Conservation (phyloP, 2,888 invertebrate species). For the Clusia tigrina region DNA sequence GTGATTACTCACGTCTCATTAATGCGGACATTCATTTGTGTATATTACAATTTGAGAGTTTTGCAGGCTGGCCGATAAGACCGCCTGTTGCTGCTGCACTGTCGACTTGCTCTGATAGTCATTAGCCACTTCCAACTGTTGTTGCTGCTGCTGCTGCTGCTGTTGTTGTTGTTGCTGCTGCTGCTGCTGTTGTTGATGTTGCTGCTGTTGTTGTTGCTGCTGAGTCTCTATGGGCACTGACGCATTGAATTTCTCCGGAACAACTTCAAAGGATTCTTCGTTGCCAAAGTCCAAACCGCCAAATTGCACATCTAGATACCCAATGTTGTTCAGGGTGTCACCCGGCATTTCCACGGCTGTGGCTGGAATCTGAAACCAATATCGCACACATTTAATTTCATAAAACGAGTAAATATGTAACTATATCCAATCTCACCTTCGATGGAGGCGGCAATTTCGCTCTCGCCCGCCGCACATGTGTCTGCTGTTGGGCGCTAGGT, state of each 20-base stretch:
- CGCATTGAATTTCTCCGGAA: constrained; percentile 63
- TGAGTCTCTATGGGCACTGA: constrained; percentile 56
- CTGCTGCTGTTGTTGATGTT: constrained; percentile 42
- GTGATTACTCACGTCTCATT: not conserved
- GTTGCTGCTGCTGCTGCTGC: constrained; percentile 50
- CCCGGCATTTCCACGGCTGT: constrained; percentile 98
- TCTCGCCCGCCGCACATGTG: constrained; percentile 68
- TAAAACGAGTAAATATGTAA: not conserved
- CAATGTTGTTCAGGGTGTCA: constrained; percentile 76
- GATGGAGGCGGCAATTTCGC: constrained; percentile 85
- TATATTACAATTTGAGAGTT: constrained; percentile 60
- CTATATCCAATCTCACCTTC: constrained; percentile 67
- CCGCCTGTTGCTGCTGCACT: too few species aligned
- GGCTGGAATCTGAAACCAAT: constrained; percentile 77
- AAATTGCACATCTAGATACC: constrained; percentile 91
- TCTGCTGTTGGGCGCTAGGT: constrained; percentile 41
- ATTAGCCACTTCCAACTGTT: constrained; percentile 50
- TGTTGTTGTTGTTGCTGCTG: constrained; percentile 48
- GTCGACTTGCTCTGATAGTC: constrained; percentile 61
- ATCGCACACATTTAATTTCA: not conserved
- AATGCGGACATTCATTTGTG: not conserved
- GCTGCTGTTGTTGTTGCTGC: constrained; percentile 54
- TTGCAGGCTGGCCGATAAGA: constrained; percentile 55
- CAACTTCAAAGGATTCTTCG: constrained; percentile 61
- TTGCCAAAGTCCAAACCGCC: constrained; percentile 83